Conservation (phyloP, 2,888 invertebrate genomes). For the Myathropa florea region DNA sequence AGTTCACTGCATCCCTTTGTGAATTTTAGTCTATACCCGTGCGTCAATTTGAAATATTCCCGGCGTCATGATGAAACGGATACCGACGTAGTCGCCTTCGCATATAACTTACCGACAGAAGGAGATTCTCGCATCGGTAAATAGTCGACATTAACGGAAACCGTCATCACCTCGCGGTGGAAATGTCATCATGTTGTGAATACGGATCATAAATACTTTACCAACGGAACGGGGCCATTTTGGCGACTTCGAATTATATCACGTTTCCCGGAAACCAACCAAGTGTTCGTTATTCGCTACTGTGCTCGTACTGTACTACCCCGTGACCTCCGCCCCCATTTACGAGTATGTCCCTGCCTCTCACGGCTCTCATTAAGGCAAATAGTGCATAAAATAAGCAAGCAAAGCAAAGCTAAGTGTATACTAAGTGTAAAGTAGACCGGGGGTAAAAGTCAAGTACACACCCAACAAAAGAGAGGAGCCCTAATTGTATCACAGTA, state of each 20-base stretch:
- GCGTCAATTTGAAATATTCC: constrained; percentile 48
- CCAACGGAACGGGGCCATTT: constrained; percentile 29
- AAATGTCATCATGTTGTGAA: constrained; percentile 4
- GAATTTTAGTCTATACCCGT: constrained; percentile 55
- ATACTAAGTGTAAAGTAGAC: constrained; percentile 47
- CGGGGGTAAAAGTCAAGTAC: constrained; percentile 62
- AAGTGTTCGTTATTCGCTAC: constrained; percentile 41
- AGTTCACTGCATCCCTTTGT: constrained; percentile 43
- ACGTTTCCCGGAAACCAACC: constrained; percentile 60
- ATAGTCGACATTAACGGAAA: constrained; percentile 9
- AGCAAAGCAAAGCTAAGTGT: constrained; percentile 47
- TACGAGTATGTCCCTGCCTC: background rate
- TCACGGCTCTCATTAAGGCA: constrained; percentile 42
- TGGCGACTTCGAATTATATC: constrained; percentile 51
- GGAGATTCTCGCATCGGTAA: background rate
- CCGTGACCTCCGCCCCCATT: background rate
- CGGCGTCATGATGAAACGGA: constrained; percentile 1
- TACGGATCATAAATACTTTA: constrained; percentile 16
- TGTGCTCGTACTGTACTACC: constrained; percentile 2
- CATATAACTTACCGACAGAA: constrained; percentile 8
- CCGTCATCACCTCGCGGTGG: constrained; percentile 3
- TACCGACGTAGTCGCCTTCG: background rate
- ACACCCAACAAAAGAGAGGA: constrained; percentile 25
- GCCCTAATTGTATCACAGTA: constrained; percentile 61
- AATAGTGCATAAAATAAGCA: constrained; percentile 66